Evolutionary conservation across 2,797 vertebrate genomes (phyloP).

Genomic region (Limnodromus scolopaceus): DNA sequence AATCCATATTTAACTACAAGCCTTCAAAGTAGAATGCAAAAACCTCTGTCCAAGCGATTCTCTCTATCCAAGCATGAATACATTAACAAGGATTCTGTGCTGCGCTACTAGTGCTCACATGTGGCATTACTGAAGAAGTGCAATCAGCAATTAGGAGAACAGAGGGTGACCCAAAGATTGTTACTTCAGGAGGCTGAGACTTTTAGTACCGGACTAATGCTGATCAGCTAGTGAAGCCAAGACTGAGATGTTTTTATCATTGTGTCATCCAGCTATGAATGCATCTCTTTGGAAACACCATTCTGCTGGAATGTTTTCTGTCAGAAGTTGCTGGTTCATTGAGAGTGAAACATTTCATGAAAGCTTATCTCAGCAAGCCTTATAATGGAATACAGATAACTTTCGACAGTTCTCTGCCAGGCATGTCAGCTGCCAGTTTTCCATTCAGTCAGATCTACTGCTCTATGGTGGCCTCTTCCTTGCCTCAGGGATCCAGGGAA

Average conservation of each 20-base stretch:
- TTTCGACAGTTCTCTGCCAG: neutral
- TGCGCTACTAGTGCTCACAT: neutral
- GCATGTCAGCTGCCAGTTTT: neutral
- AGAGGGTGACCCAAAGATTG: neutral
- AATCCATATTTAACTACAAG: neutral
- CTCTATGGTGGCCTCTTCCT: neutral
- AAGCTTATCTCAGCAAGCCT: constrained; percentile 39
- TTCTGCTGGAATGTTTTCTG: constrained; percentile 38
- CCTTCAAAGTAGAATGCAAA: neutral
- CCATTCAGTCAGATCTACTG: neutral
- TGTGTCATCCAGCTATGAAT: constrained; percentile 13
- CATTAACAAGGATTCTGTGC: neutral
- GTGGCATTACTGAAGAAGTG: neutral
- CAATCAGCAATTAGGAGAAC: neutral
- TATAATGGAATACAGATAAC: constrained; percentile 42
- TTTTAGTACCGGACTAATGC: neutral
- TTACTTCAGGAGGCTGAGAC: neutral
- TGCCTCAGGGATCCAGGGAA: neutral
- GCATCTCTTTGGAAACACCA: constrained; percentile 1
- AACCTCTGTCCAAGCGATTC: neutral
- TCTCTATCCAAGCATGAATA: neutral
- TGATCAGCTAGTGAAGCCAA: neutral
- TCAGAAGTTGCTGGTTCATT: constrained; percentile 50
- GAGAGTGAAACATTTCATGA: constrained; percentile 42
- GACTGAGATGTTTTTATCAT: constrained; percentile 11